Conservation (phyloP, 1,140 invertebrate species). For the Tetraneura akinire region DNA sequence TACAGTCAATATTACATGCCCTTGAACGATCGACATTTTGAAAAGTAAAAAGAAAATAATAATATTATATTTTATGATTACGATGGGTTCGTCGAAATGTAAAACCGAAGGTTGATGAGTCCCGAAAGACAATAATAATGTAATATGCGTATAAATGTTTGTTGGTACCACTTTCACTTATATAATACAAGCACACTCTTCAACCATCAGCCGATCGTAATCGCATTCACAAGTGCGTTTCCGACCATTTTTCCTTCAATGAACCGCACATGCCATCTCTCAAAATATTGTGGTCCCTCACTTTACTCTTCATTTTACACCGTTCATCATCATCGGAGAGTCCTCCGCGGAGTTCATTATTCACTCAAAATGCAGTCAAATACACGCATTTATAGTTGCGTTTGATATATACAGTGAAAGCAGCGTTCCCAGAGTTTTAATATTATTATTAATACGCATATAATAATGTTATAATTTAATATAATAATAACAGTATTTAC, state of each 20-base stretch:
- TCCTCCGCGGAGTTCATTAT: too few relatives aligned
- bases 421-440: too few relatives aligned
- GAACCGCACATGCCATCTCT: background rate
- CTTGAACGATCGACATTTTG: slow-evolving; percentile 25
- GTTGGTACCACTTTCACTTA: slow-evolving; percentile 41
- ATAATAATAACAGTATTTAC: too few relatives aligned
- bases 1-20: background rate
- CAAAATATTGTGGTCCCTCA: background rate
- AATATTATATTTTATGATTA: background rate
- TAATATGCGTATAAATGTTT: too few relatives aligned
- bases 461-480: too few relatives aligned
- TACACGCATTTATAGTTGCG: too few relatives aligned
- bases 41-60: slow-evolving; percentile 37
- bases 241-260: slow-evolving; percentile 29
- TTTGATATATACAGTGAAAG: too few relatives aligned
- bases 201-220: slow-evolving; percentile 8
- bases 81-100: background rate
- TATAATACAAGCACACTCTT: slow-evolving; percentile 9
- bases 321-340: too few relatives aligned
- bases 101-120: slow-evolving; percentile 28
- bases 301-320: too few relatives aligned
- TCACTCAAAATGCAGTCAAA: too few relatives aligned
- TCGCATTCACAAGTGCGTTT: slow-evolving; percentile 31
- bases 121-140: slow-evolving; percentile 35
- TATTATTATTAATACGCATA: too few relatives aligned